Evolutionary conservation across 2,888 invertebrate species (phyloP).

Genomic region (Sarcophaga caerulescens): DNA sequence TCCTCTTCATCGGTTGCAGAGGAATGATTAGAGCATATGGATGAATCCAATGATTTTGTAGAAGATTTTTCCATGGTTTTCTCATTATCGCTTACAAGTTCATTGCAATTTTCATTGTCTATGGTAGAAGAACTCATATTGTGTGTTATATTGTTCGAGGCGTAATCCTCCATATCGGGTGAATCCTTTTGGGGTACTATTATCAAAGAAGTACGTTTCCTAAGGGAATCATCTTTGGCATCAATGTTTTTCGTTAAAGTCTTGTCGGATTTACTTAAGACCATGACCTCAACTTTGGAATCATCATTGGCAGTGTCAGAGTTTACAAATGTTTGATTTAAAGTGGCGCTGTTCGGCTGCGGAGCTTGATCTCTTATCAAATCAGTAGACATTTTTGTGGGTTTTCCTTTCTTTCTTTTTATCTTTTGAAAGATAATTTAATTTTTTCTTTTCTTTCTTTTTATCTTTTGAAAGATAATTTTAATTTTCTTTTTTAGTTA

Average conservation of each 20-base stretch:
- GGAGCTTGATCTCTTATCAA: conserved; percentile 55
- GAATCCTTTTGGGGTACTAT: conserved; percentile 77
- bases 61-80: conserved; percentile 43
- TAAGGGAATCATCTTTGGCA: conserved; percentile 78
- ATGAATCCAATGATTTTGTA: conserved; percentile 56
- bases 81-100: conserved; percentile 41
- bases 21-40: conserved; percentile 64
- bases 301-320: conserved; percentile 70
- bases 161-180: conserved; percentile 12
- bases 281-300: conserved; percentile 79
- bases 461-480: background rate
- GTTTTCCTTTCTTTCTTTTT: conserved; percentile 58
- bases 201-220: conserved; percentile 80
- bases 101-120: conserved; percentile 66
- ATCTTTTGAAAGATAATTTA: background rate
- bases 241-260: conserved; percentile 80
- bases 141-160: conserved; percentile 23
- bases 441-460: conserved; percentile 24
- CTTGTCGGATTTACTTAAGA: conserved; percentile 79
- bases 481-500: conserved; percentile 43
- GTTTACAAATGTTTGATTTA: background rate
- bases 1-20: conserved; percentile 63
- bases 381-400: conserved; percentile 69
- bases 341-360: conserved; percentile 13
- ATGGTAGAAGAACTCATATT: conserved; percentile 68